phyloP scores from a whole-genome alignment of 92 coral and sea anemone species.

The Heteractis magnifica region DNA sequence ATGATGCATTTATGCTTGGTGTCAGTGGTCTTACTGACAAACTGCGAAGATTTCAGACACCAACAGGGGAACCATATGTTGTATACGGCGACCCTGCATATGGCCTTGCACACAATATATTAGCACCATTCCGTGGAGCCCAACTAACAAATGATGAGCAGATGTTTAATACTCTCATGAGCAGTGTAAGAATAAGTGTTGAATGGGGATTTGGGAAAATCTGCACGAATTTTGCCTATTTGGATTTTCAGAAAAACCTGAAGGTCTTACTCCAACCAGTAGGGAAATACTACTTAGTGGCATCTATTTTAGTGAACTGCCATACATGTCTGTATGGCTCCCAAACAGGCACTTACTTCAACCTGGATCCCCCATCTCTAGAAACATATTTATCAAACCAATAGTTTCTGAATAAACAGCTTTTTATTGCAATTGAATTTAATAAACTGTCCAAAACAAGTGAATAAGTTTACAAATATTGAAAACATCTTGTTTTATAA shows the following conservation, averaged over 20 bases:
- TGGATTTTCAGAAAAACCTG: slow-evolving; percentile 63
- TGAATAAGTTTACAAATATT: too few species aligned
- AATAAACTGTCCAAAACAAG: too few species aligned
- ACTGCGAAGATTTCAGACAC: slow-evolving; percentile 40
- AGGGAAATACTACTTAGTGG: slow-evolving; percentile 63
- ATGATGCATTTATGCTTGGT: slow-evolving; percentile 59
- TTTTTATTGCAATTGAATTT: too few species aligned
- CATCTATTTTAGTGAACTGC: slow-evolving; percentile 40
- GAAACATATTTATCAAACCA: slow-evolving; percentile 49
- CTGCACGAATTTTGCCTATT: slow-evolving; percentile 43
- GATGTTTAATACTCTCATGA: slow-evolving; percentile 57
- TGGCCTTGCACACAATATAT: slow-evolving; percentile 45
- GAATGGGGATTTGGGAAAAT: slow-evolving; percentile 69
- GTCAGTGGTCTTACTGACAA: neutral
- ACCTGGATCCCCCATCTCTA: slow-evolving; percentile 58
- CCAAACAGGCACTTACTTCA: slow-evolving; percentile 49
- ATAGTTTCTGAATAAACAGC: neutral
- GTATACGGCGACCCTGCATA: slow-evolving; percentile 29
- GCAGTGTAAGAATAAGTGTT: slow-evolving; percentile 54
- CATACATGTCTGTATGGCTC: slow-evolving; percentile 66
- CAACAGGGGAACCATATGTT: slow-evolving; percentile 72
- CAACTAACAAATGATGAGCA: slow-evolving; percentile 48
- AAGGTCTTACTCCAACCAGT: slow-evolving; percentile 68
- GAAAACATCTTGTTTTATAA: too few species aligned
- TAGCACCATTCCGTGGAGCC: slow-evolving; percentile 62